Conservation (phyloP, 2,797 vertebrate species). For the Sarcophilus harrisii region DNA sequence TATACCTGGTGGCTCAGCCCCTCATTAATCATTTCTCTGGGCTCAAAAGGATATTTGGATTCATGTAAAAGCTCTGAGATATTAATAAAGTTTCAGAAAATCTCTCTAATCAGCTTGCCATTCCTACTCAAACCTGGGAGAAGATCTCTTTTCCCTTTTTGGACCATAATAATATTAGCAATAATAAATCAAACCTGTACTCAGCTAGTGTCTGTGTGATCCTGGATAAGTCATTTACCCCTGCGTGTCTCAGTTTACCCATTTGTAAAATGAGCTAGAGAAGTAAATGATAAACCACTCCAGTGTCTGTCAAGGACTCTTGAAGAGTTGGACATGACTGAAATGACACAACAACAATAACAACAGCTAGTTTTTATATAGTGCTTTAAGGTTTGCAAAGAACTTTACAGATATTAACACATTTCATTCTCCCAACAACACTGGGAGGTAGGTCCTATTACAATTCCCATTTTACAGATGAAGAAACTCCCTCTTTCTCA, state of each 20-base stretch:
- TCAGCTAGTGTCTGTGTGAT: neutral
- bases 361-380: neutral
- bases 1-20: neutral
- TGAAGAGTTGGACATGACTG: neutral
- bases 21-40: neutral
- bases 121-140: neutral
- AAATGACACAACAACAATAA: neutral
- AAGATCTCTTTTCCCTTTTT: neutral
- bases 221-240: neutral
- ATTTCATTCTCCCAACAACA: conserved; percentile 5
- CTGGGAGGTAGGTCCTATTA: neutral
- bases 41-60: neutral
- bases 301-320: neutral
- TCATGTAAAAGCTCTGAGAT: neutral
- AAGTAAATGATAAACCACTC: neutral
- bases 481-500: neutral
- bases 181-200: neutral
- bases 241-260: neutral
- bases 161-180: neutral
- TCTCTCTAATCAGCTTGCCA: neutral
- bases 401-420: neutral
- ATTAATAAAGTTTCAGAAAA: neutral
- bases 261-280: neutral
- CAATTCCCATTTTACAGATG: conserved; percentile 19
- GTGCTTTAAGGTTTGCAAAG: conserved; percentile 18